A percentile compares a stretch with the other conserved stretches of the same genome.
Conservation (phyloP, 2,113 vertebrate species). For the Macrotus californicus region DNA sequence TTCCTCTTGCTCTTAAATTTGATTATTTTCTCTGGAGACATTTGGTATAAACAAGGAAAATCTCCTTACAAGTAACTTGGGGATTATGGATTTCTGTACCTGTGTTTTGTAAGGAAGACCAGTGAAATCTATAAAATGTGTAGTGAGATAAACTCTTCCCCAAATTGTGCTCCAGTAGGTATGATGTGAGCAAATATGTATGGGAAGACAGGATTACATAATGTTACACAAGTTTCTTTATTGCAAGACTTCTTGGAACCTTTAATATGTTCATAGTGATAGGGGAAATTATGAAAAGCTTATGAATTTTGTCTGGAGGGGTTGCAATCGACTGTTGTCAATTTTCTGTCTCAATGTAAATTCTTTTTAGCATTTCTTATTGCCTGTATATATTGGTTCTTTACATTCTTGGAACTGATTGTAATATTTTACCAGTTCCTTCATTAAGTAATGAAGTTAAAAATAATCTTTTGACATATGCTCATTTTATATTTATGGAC, state of each 20-base stretch:
- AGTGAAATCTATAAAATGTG: background rate
- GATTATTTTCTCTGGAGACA: background rate
- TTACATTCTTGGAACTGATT: background rate
- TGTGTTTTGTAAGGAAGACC: background rate
- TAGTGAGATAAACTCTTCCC: background rate
- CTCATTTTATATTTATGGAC: background rate
- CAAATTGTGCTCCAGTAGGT: background rate
- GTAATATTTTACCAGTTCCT: background rate
- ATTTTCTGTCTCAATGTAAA: background rate
- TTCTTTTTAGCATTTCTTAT: background rate
- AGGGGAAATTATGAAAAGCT: background rate
- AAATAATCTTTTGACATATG: background rate
- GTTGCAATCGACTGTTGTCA: background rate
- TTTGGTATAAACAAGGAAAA: background rate
- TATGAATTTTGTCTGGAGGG: background rate
- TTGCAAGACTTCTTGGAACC: background rate
- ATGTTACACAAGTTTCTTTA: background rate
- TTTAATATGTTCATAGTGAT: background rate
- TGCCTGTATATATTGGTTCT: background rate
- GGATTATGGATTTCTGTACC: background rate
- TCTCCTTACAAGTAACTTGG: background rate
- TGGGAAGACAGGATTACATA: background rate
- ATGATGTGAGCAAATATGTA: background rate
- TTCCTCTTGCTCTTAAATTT: background rate
- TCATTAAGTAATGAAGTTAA: background rate